Conservation (phyloP, 2,113 vertebrate species). For the Cavia porcellus region DNA sequence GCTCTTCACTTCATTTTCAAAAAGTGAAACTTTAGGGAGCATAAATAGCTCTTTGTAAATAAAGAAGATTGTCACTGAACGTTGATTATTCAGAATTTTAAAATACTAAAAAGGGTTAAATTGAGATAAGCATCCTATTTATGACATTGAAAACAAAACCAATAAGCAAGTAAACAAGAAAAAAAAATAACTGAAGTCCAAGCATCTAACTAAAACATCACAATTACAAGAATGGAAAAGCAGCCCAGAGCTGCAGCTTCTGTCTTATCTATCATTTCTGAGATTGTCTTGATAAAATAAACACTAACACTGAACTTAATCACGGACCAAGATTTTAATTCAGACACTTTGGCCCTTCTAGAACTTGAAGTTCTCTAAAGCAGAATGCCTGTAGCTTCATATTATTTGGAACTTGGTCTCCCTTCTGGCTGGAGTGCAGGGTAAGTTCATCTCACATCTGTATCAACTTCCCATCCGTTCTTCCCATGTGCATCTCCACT, state of each 20-base stretch:
- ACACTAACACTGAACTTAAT: background rate
- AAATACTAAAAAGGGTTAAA: slow-evolving; percentile 28
- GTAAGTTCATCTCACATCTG: background rate
- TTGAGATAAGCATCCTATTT: background rate
- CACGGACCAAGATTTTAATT: background rate
- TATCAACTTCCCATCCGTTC: background rate
- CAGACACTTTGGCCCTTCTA: background rate
- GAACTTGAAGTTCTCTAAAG: background rate
- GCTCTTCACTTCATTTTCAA: background rate
- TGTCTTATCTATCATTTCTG: background rate
- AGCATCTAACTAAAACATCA: background rate
- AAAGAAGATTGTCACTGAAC: slow-evolving; percentile 28
- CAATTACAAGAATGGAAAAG: slow-evolving; percentile 13
- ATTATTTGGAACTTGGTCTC: background rate
- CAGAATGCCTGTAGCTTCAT: background rate
- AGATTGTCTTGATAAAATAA: slow-evolving; percentile 3
- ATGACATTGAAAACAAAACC: background rate
- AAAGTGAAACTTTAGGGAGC: background rate
- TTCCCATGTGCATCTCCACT: rapidly evolving
- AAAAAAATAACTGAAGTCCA: background rate
- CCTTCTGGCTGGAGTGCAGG: background rate
- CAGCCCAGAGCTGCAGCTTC: background rate
- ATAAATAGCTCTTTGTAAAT: background rate
- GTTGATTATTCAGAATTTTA: slow-evolving; percentile 20
- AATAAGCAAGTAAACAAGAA: background rate